Evolutionary conservation across 2,797 vertebrate genomes (phyloP).

Genomic region (Babyrousa celebensis): DNA sequence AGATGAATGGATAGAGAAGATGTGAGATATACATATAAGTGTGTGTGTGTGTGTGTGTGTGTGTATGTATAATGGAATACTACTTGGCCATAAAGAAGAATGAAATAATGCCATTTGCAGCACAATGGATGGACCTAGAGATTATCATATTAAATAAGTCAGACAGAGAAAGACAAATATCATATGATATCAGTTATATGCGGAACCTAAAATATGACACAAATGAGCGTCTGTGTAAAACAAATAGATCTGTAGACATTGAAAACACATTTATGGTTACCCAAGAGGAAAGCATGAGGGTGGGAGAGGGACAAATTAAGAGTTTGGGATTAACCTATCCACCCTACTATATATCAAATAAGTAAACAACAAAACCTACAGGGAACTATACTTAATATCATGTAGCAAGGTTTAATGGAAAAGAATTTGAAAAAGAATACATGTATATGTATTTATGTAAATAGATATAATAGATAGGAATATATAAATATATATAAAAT

Average conservation of each 20-base stretch:
- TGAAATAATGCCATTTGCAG: background rate
- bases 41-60: too few species aligned
- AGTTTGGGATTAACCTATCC: background rate
- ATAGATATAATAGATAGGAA: too few species aligned
- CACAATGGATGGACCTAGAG: background rate
- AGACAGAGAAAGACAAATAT: background rate
- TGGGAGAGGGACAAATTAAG: background rate
- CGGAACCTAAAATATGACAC: background rate
- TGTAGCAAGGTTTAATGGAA: background rate
- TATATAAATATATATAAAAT: background rate
- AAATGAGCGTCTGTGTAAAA: too few species aligned
- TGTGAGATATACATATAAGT: background rate
- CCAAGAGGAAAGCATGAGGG: background rate
- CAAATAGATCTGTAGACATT: background rate
- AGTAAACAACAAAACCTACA: background rate
- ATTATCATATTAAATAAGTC: background rate
- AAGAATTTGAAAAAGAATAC: background rate
- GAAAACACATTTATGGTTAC: background rate
- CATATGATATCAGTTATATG: too few species aligned
- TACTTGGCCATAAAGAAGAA: background rate
- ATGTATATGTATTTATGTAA: too few species aligned
- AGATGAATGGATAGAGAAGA: background rate
- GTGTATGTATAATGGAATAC: background rate
- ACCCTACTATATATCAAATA: background rate
- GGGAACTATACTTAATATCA: background rate